Evolutionary conservation across 2,113 vertebrate species (phyloP).

Genomic region (Catharus fuscescens): DNA sequence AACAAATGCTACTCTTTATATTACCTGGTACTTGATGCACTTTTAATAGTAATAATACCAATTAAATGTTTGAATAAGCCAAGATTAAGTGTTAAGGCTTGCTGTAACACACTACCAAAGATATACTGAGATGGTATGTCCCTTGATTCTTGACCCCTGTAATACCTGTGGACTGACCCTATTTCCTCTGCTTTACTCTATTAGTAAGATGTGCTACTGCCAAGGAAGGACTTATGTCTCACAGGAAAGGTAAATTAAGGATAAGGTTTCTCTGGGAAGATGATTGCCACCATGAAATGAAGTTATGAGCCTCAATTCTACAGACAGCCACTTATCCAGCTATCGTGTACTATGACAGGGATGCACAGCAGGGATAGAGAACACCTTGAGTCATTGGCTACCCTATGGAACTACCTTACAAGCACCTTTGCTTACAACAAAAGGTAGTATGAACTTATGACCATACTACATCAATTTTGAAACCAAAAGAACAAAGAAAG

Average conservation of each 20-base stretch:
- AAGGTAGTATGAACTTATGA: neutral
- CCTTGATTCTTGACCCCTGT: too few species aligned
- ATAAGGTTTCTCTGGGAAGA: neutral
- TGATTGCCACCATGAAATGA: neutral
- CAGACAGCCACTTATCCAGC: neutral
- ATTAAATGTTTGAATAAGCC: neutral
- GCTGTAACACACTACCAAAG: too few species aligned
- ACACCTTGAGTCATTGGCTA: neutral
- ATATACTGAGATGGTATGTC: too few species aligned
- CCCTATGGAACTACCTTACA: neutral
- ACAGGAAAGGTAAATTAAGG: neutral
- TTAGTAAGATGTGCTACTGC: neutral
- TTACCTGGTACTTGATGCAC: neutral
- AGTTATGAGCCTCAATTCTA: neutral
- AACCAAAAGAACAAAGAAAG: neutral
- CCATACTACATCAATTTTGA: neutral
- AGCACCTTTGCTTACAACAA: neutral
- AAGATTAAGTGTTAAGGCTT: neutral
- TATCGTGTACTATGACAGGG: neutral
- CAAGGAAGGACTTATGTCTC: neutral
- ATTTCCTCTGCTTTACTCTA: too few species aligned
- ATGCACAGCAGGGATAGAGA: neutral
- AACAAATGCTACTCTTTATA: neutral
- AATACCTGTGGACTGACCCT: too few species aligned
- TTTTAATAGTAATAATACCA: neutral